Base-by-base conservation (phyloP, 2,113 vertebrate genomes). In the Eira barbara region DNA sequence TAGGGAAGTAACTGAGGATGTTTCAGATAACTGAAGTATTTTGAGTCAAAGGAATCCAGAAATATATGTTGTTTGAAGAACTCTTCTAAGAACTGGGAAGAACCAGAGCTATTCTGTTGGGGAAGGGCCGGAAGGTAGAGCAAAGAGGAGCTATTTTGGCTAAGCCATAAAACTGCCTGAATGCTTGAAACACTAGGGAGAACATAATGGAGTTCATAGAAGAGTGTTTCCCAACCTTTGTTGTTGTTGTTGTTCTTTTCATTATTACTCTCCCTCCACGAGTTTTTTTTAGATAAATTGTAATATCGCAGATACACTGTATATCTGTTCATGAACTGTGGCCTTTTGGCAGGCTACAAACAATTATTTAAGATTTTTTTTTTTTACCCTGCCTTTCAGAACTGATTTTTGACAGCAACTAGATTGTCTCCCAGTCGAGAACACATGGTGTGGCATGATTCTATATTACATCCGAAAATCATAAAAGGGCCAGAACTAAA, bases 11-110 rank as follows among this genome's bases (percentile, higher is more conserved):
- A 71, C 7, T 79, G 67, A 94, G 93, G 85, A 23, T 85, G 36
- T 92, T 84, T 52, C 74, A 87, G 39, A 92, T 20, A 27, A 76
- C 10, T 74, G 74, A 95, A 94, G 34, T 93, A 49, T 91, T 93
- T 96, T 52, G 65, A 80, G 59, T 74, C 74, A 93, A 47, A 86
- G 25, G 42, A 57, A 69, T 88, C n/a, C 55, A 61, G 63, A 92
- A 49, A 6, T 86, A 6, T 63, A 36, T 67, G 36, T 94, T 90
- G 47, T 52, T 92, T 96, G 55, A 88, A 74, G 85, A 83, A 45
- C 27, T 15, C 73, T 89, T 91, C 42, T 59, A 94, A 95, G 31
- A 65, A 55, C 23, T 81, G 20, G 31, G 79, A 91, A 89, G 36
- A 82, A 45, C 18, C 34, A 65, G 89, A 67, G 13, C 13, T 82